These are phyloP conservation scores for Galeopsomyia nigrocyanea DNA, from an alignment of 2,888 invertebrate genomes.

Conservation along the genomic window DNA sequence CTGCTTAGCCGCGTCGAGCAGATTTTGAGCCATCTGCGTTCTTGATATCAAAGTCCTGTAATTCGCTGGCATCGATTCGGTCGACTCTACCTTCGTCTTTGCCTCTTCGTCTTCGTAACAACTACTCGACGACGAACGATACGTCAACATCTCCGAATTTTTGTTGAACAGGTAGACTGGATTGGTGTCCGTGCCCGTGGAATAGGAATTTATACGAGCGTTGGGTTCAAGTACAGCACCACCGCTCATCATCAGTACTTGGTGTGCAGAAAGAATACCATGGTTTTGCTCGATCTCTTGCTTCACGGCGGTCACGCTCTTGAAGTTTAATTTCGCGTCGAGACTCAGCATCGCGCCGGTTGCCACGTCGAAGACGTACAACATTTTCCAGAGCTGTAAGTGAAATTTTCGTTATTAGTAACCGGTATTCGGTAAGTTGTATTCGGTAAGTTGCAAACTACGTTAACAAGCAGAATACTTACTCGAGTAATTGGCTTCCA, in stretches of 20 bases:
- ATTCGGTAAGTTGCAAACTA: no score
- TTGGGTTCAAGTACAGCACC: conserved; percentile 87
- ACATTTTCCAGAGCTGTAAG: neutral
- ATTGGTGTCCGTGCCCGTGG: conserved; percentile 94
- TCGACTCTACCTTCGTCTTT: no score
- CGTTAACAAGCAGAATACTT: no score
- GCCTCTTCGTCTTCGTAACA: neutral
- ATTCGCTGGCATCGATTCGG: neutral
- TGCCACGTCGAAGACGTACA: conserved; percentile 20
- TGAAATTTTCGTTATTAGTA: no score
- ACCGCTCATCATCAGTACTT: conserved; percentile 92
- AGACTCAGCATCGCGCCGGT: conserved; percentile 14
- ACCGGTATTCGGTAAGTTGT: no score
- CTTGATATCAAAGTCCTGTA: neutral
- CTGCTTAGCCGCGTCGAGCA: no score
- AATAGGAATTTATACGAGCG: conserved; percentile 89
- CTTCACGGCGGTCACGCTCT: conserved; percentile 87
- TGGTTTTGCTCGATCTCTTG: conserved; percentile 82
- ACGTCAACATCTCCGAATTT: conserved; percentile 77
- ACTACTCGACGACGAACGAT: conserved; percentile 73
- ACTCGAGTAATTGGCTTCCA: no score
- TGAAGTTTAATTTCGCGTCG: conserved; percentile 3
- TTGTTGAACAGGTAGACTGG: conserved; percentile 94
- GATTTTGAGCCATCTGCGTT: neutral
- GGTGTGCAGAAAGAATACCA: conserved; percentile 82